Conservation (phyloP, 2,888 invertebrate genomes). For the Iselma pallidipennis region DNA sequence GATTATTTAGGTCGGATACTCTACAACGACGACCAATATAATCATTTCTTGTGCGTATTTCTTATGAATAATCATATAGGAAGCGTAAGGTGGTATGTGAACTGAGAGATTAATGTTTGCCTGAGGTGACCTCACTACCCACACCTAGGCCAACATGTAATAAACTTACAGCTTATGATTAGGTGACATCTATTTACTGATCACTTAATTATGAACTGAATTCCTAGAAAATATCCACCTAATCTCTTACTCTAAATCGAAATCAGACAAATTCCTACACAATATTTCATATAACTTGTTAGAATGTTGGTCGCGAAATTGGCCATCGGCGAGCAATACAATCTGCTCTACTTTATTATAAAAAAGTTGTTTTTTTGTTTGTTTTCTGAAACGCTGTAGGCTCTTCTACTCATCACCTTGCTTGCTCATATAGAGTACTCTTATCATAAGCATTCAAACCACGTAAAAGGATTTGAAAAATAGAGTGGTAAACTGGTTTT, state of each 20-base stretch:
- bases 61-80: constrained; percentile 25
- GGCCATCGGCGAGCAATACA: background rate
- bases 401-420: background rate
- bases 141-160: constrained; percentile 14
- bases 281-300: background rate
- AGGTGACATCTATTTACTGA: constrained; percentile 1
- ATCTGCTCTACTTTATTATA: background rate
- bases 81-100: constrained; percentile 24
- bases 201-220: background rate
- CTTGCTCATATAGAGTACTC: too few relatives aligned
- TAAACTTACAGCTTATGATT: constrained; percentile 1
- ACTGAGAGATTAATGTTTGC: constrained; percentile 36
- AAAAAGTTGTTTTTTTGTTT: background rate
- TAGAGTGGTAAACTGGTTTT: too few relatives aligned
- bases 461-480: too few relatives aligned
- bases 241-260: background rate
- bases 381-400: background rate
- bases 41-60: constrained; percentile 12
- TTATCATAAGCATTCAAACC: too few relatives aligned
- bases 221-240: background rate
- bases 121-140: constrained; percentile 29
- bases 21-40: background rate
- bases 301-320: background rate
- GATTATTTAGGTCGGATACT: constrained; percentile 17
- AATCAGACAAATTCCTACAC: background rate